These are phyloP conservation scores for Sylvilagus bachmani DNA, from an alignment of 2,113 vertebrate species.

Conservation along the genomic window DNA sequence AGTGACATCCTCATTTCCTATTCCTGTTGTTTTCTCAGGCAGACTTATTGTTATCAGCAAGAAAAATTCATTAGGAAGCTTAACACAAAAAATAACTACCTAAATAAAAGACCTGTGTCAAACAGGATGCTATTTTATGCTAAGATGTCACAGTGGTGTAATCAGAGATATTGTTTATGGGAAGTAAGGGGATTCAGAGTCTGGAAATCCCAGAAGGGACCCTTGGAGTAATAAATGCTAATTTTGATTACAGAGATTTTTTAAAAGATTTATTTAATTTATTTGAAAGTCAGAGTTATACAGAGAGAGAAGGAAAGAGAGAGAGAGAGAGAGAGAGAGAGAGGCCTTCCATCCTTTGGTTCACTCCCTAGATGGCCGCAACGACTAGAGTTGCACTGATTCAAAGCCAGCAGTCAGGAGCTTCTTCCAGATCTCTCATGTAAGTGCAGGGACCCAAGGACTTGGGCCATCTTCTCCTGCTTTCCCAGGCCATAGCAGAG, in stretches of 20 bases:
- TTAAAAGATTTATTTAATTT: not conserved
- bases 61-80: not conserved
- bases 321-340: too few species aligned
- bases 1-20: not conserved
- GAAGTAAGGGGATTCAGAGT: not conserved
- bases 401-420: too few species aligned
- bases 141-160: not conserved
- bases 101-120: not conserved
- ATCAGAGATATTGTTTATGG: not conserved
- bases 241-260: not conserved
- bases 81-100: not conserved
- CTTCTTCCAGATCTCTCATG: too few species aligned
- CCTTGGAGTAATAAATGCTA: not conserved
- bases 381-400: too few species aligned
- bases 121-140: constrained; percentile 37
- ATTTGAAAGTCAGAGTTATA: too few species aligned
- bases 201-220: not conserved
- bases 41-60: not conserved
- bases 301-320: too few species aligned
- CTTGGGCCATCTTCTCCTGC: too few species aligned
- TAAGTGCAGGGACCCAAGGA: too few species aligned
- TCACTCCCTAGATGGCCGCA: too few species aligned
- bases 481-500: too few species aligned
- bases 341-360: too few species aligned
- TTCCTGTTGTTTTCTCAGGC: constrained; percentile 1